Percentiles rank a stretch among this genome's conserved stretches.
These are phyloP conservation scores for Baryphthengus martii DNA, from an alignment of 2,113 vertebrate species.

Conservation along the genomic window DNA sequence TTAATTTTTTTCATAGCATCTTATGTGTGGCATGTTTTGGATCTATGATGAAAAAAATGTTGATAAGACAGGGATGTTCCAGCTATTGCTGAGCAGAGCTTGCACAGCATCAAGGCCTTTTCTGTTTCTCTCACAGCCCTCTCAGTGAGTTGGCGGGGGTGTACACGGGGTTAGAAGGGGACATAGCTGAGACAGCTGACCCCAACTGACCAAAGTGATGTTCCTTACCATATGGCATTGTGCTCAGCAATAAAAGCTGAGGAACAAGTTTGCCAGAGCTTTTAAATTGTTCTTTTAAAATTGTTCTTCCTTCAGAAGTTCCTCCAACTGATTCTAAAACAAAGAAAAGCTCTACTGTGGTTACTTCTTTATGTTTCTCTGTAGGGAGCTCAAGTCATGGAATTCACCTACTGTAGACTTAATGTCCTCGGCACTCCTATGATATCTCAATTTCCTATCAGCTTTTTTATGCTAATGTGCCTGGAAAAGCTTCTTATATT, in stretches of 20 bases:
- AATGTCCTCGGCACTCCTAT: neutral
- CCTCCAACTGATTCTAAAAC: neutral
- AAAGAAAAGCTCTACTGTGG: neutral
- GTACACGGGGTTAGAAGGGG: neutral
- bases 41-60: neutral
- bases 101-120: neutral
- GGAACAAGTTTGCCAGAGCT: neutral
- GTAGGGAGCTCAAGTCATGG: neutral
- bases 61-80: neutral
- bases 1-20: neutral
- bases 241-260: neutral
- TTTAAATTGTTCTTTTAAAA: neutral
- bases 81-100: neutral
- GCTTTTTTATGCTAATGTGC: neutral
- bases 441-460: neutral
- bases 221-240: rapidly evolving
- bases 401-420: neutral
- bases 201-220: neutral
- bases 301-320: neutral
- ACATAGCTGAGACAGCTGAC: neutral
- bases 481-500: neutral
- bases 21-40: neutral
- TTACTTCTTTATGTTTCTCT: neutral
- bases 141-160: rapidly evolving
- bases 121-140: neutral